phyloP scores from a whole-genome alignment of 2,888 invertebrate genomes.

The Miltochrista miniata region DNA sequence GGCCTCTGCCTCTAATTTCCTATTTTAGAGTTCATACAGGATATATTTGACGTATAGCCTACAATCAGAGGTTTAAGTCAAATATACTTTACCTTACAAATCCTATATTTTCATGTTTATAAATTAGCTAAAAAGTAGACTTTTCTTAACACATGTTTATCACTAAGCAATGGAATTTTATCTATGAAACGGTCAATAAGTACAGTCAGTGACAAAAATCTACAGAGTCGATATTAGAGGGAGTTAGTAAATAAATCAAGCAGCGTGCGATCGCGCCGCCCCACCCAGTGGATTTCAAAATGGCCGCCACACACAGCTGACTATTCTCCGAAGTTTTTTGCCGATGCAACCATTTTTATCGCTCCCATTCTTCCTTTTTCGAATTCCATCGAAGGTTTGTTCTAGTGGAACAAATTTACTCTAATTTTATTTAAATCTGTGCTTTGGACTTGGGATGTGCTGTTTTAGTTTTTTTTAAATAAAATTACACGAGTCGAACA shows the following conservation, averaged over 20 bases:
- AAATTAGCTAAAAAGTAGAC: too few relatives aligned
- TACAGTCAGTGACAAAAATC: slow-evolving; percentile 57
- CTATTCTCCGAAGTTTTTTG: slow-evolving; percentile 59
- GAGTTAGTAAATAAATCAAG: slow-evolving; percentile 68
- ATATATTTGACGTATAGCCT: too few relatives aligned
- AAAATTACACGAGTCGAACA: too few relatives aligned
- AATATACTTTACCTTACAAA: too few relatives aligned
- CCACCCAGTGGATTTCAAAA: slow-evolving; percentile 65
- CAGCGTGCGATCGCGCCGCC: slow-evolving; percentile 49
- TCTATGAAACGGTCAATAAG: slow-evolving; percentile 10
- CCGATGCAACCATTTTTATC: slow-evolving; percentile 61
- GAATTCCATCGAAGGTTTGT: slow-evolving; percentile 35
- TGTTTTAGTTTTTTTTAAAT: too few relatives aligned
- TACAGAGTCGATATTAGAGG: slow-evolving; percentile 47
- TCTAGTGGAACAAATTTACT: slow-evolving; percentile 32
- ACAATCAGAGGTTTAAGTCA: too few relatives aligned
- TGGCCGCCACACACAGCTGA: slow-evolving; percentile 75
- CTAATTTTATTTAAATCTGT: slow-evolving; percentile 24
- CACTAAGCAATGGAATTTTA: too few relatives aligned
- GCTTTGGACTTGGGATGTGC: too few relatives aligned
- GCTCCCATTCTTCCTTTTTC: slow-evolving; percentile 41
- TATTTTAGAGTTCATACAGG: too few relatives aligned
- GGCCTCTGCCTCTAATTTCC: too few relatives aligned
- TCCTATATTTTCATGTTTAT: too few relatives aligned
- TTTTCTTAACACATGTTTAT: too few relatives aligned